Evolutionary conservation across 1,140 invertebrate species (phyloP).

Genomic region (Halesus radiatus): DNA sequence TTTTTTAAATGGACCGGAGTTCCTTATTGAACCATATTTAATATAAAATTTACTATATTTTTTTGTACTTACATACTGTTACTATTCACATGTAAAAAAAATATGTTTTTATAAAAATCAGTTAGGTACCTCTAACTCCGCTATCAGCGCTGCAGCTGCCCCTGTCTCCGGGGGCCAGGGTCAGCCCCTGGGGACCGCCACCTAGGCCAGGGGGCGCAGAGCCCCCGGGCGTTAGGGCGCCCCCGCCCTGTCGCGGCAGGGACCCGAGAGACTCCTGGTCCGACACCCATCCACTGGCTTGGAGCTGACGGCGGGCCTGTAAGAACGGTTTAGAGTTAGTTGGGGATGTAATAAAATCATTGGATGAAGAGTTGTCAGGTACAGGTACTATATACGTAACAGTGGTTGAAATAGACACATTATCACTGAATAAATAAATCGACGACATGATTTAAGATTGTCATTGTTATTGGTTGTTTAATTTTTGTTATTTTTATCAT

Average conservation of each 20-base stretch:
- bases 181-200: constrained; percentile 66
- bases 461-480: no score
- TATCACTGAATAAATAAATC: no score
- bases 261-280: constrained; percentile 81
- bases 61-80: no score
- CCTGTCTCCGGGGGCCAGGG: constrained; percentile 77
- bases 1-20: no score
- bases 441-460: no score
- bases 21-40: no score
- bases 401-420: no score
- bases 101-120: not conserved
- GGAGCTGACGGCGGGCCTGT: constrained; percentile 79
- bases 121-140: constrained; percentile 73
- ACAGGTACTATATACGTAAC: no score
- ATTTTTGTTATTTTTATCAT: no score
- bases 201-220: constrained; percentile 70
- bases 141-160: constrained; percentile 91
- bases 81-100: not conserved
- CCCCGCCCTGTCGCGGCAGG: constrained; percentile 72
- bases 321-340: not conserved
- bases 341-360: not conserved
- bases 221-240: constrained; percentile 75
- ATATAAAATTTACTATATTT: no score
- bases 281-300: constrained; percentile 79
- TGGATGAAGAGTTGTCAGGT: not conserved